Conservation (phyloP, 2,888 invertebrate species). For the Drosophila emarginata region DNA sequence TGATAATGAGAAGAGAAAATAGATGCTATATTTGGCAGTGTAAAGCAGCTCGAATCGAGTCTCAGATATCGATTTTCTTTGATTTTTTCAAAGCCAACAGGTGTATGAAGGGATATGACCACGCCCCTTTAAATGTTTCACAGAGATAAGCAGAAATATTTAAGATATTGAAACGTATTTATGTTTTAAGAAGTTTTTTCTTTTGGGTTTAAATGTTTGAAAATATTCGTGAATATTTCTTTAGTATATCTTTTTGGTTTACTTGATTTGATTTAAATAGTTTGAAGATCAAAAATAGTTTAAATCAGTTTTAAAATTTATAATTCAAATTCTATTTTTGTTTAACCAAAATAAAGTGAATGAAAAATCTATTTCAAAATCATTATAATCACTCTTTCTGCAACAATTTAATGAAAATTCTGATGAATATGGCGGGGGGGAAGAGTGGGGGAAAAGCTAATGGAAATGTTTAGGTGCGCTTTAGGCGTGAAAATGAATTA, state of each 20-base stretch:
- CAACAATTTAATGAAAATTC: not conserved
- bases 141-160: no score
- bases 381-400: no score
- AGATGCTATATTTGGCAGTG: not conserved
- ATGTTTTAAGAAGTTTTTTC: not conserved
- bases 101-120: not conserved
- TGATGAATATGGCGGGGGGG: not conserved
- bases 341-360: not conserved
- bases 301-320: no score
- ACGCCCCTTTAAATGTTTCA: not conserved
- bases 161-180: not conserved
- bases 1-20: not conserved
- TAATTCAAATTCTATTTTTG: no score
- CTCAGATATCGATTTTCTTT: not conserved
- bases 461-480: slow-evolving; percentile 45
- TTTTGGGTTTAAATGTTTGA: no score
- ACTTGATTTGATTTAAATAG: no score
- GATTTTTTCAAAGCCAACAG: not conserved
- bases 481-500: slow-evolving; percentile 56
- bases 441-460: slow-evolving; percentile 4
- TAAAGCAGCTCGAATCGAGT: not conserved
- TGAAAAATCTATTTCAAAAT: no score
- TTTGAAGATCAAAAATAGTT: no score
- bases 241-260: no score
- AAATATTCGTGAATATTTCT: no score